A percentile compares a stretch with the other conserved stretches of the same genome.
Conservation (phyloP, 2,797 vertebrate genomes). For the Gymnopithys bicolor region DNA sequence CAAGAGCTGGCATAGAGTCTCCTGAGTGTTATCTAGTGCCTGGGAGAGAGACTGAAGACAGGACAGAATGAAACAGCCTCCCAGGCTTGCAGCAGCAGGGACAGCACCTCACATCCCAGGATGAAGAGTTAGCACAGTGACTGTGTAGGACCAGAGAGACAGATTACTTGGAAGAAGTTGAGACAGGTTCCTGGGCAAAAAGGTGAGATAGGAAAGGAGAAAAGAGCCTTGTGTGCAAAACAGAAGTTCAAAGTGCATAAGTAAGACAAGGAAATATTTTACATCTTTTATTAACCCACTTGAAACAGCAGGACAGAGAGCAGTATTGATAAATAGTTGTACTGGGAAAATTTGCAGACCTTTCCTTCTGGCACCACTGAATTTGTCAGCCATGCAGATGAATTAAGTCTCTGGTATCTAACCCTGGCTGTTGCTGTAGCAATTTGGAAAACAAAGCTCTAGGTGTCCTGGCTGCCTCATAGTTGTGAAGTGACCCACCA, state of each 20-base stretch:
- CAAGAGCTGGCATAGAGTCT: not conserved
- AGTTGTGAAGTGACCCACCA: not conserved
- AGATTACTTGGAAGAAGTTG: not conserved
- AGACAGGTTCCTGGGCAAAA: not conserved
- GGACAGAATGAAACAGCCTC: not conserved
- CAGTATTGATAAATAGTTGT: constrained; percentile 2
- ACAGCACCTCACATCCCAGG: not conserved
- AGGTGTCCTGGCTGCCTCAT: not conserved
- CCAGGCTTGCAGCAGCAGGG: accelerated
- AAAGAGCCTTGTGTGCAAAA: constrained; percentile 5
- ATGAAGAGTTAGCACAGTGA: not conserved
- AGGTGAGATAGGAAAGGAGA: not conserved
- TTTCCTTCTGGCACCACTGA: constrained; percentile 39
- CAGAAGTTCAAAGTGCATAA: constrained; percentile 39
- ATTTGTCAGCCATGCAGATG: not conserved
- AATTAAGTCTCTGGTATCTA: not conserved
- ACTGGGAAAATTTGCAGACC: constrained; percentile 2
- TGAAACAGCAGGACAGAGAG: constrained; percentile 34
- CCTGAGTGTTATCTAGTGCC: not conserved
- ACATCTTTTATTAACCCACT: not conserved
- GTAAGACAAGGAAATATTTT: constrained; percentile 23
- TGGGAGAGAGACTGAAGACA: not conserved
- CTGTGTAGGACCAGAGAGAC: accelerated
- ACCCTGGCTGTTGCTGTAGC: not conserved
- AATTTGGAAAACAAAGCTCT: not conserved